Evolutionary conservation across 1,140 invertebrate species (phyloP).

Genomic region (Euura saliciscinereae): DNA sequence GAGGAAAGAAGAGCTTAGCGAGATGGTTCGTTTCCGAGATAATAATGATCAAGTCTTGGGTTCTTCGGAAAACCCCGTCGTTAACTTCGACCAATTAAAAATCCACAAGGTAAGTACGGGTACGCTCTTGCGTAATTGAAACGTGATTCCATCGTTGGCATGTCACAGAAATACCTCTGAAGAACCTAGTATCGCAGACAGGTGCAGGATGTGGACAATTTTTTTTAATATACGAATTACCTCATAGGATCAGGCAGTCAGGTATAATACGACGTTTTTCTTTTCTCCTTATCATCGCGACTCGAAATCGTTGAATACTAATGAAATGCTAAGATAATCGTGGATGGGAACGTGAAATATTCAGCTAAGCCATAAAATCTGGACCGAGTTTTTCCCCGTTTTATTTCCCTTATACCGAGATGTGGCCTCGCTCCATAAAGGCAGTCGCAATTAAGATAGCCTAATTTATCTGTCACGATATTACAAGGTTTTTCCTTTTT

Average conservation of each 20-base stretch:
- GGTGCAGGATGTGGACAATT: not conserved
- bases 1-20: not conserved
- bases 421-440: not conserved
- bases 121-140: not conserved
- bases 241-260: too few relatives aligned
- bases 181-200: not conserved
- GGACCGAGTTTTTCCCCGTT: not conserved
- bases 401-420: not conserved
- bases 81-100: conserved; percentile 3
- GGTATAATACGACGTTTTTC: not conserved
- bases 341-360: not conserved
- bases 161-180: not conserved
- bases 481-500: conserved; percentile 21
- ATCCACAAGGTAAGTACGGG: not conserved
- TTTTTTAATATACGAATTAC: too few relatives aligned
- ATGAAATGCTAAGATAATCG: conserved; percentile 5
- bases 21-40: not conserved
- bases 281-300: not conserved
- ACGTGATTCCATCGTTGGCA: not conserved
- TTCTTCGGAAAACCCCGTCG: not conserved
- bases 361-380: not conserved
- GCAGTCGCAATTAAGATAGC: conserved; percentile 25
- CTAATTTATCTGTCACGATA: conserved; percentile 27
- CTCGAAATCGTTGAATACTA: conserved; percentile 3
- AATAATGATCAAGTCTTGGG: not conserved